Conservation (phyloP, 2,888 invertebrate genomes). For the Cecidostiba fungosa region DNA sequence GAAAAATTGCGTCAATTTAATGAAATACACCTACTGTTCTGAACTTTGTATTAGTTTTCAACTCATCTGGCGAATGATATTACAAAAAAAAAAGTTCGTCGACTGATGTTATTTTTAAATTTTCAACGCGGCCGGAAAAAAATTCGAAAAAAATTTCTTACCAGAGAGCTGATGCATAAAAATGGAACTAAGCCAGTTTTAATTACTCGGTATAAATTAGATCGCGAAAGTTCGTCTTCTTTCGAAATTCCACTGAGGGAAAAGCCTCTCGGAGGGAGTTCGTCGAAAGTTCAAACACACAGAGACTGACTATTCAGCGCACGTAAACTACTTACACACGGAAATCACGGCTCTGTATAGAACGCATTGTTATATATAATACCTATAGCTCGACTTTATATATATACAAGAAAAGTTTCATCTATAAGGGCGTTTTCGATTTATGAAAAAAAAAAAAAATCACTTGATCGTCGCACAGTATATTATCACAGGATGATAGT, state of each 20-base stretch:
- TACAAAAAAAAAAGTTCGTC: too few species aligned
- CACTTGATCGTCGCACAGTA: too few species aligned
- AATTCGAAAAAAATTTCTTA: background rate
- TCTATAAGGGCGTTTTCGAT: too few species aligned
- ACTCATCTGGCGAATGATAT: too few species aligned
- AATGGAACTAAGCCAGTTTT: background rate
- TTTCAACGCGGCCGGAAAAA: background rate
- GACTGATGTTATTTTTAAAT: background rate
- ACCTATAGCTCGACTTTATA: background rate
- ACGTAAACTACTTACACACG: background rate
- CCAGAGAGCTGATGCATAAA: too few species aligned
- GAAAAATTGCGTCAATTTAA: too few species aligned
- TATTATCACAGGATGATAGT: too few species aligned
- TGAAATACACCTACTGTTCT: too few species aligned
- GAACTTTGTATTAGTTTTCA: too few species aligned
- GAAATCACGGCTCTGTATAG: background rate
- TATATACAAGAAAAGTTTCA: background rate
- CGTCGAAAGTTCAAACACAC: background rate
- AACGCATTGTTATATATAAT: background rate
- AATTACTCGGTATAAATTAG: conserved; percentile 11
- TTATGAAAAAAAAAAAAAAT: too few species aligned
- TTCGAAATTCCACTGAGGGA: background rate
- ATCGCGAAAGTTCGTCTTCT: background rate
- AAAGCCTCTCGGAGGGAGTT: too few species aligned
- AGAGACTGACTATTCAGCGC: background rate